Conservation (phyloP, 2,113 vertebrate genomes). For the Proterorhinus semilunaris region DNA sequence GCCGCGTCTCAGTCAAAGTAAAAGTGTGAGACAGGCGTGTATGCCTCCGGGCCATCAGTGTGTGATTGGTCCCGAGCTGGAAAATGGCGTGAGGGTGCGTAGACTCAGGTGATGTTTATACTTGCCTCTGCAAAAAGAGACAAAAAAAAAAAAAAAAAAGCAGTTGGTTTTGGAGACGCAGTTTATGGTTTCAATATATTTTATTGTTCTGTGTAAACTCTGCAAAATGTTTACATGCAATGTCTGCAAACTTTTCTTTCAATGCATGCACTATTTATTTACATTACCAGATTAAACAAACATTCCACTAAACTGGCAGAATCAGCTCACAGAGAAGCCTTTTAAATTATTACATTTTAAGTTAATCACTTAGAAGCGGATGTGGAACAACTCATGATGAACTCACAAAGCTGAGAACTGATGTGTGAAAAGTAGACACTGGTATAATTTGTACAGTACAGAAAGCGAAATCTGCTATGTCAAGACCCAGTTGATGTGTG, state of each 20-base stretch:
- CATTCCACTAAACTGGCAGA: constrained; percentile 67
- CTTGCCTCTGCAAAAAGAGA: neutral
- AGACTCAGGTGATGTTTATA: neutral
- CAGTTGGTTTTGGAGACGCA: too few species aligned
- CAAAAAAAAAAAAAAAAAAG: too few species aligned
- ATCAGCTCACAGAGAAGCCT: constrained; percentile 44
- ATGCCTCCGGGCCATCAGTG: neutral
- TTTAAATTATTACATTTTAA: constrained; percentile 24
- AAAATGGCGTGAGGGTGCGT: neutral
- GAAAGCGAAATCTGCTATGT: constrained; percentile 34
- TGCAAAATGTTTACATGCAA: constrained; percentile 88
- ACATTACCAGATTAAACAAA: constrained; percentile 68
- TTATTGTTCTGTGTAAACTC: constrained; percentile 78
- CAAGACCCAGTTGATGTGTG: constrained; percentile 29
- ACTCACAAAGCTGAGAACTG: constrained; percentile 25
- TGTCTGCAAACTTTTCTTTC: constrained; percentile 80
- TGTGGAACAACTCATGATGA: constrained; percentile 17
- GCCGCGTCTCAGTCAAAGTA: neutral
- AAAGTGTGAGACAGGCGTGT: neutral
- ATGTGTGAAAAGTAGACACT: constrained; percentile 41
- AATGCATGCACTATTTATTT: constrained; percentile 78
- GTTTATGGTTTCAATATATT: constrained; percentile 41
- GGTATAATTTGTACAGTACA: constrained; percentile 31
- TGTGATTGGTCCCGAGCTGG: constrained; percentile 32
- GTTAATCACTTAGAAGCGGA: constrained; percentile 31